Conservation (phyloP, 2,888 invertebrate species). For the Plagodis dolabraria region DNA sequence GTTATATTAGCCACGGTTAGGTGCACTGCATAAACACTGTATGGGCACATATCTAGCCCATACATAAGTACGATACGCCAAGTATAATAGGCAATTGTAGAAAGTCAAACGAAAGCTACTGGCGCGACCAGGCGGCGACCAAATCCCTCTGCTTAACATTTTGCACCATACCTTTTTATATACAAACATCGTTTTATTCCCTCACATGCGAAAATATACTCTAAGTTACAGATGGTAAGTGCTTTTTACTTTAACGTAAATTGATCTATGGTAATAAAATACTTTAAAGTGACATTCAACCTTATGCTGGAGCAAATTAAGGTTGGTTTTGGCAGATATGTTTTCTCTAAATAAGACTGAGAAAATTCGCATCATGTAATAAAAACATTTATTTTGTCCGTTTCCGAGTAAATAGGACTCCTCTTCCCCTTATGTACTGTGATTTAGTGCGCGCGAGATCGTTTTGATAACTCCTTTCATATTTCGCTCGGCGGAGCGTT, state of each 20-base stretch:
- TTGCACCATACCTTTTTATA: conserved; percentile 78
- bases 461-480: conserved; percentile 82
- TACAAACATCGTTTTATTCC: conserved; percentile 67
- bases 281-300: conserved; percentile 46
- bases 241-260: conserved; percentile 34
- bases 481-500: conserved; percentile 77
- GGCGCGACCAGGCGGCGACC: conserved; percentile 50
- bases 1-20: no score
- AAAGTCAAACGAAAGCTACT: conserved; percentile 50
- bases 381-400: conserved; percentile 84
- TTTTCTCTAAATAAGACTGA: conserved; percentile 64
- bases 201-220: conserved; percentile 49
- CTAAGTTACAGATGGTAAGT: conserved; percentile 42
- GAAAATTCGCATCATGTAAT: conserved; percentile 83
- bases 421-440: conserved; percentile 81
- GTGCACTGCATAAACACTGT: no score
- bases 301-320: conserved; percentile 42
- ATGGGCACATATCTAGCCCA: no score
- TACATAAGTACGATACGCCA: not conserved
- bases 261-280: conserved; percentile 1
- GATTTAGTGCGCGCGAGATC: conserved; percentile 83
- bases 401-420: conserved; percentile 80
- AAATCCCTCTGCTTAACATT: conserved; percentile 84
- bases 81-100: conserved; percentile 41
- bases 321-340: conserved; percentile 43